These are phyloP conservation scores for Labeo rohita DNA, from an alignment of 2,113 vertebrate genomes.

Conservation along the genomic window DNA sequence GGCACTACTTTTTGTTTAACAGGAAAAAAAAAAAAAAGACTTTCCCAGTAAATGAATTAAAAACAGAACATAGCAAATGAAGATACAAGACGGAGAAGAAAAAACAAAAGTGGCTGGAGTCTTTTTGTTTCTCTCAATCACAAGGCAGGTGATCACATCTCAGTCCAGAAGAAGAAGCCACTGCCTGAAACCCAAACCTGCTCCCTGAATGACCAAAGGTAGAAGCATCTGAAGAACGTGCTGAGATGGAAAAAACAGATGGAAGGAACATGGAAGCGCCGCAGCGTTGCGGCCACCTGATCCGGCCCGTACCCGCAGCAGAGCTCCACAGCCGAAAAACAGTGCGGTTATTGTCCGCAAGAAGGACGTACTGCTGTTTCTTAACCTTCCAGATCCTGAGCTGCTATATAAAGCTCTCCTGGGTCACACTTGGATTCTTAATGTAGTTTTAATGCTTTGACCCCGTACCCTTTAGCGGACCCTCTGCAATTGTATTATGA, in stretches of 20 bases:
- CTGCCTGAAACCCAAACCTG: constrained; percentile 51
- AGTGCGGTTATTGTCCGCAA: constrained; percentile 91
- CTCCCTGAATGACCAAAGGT: not conserved
- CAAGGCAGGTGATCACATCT: not conserved
- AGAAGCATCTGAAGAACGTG: constrained; percentile 59
- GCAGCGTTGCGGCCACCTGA: constrained; percentile 86
- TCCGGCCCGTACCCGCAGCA: constrained; percentile 76
- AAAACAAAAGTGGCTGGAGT: not conserved
- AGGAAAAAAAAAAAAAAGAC: not conserved
- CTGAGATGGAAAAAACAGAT: constrained; percentile 74
- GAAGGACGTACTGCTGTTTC: constrained; percentile 84
- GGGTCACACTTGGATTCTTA: constrained; percentile 56
- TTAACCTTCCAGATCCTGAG: constrained; percentile 80
- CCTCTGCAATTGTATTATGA: constrained; percentile 11
- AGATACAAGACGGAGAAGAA: not conserved
- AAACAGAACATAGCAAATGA: not conserved
- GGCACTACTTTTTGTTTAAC: not conserved
- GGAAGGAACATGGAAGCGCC: constrained; percentile 73
- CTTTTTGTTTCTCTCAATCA: not conserved
- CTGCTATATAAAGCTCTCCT: constrained; percentile 67
- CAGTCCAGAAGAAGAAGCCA: not conserved
- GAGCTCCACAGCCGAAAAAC: constrained; percentile 79
- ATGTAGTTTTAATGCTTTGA: constrained; percentile 22
- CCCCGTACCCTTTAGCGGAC: constrained; percentile 4
- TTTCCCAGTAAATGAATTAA: not conserved